These are phyloP conservation scores for Dicyrtoma fusca DNA, from an alignment of 2,888 invertebrate genomes.

Conservation along the genomic window DNA sequence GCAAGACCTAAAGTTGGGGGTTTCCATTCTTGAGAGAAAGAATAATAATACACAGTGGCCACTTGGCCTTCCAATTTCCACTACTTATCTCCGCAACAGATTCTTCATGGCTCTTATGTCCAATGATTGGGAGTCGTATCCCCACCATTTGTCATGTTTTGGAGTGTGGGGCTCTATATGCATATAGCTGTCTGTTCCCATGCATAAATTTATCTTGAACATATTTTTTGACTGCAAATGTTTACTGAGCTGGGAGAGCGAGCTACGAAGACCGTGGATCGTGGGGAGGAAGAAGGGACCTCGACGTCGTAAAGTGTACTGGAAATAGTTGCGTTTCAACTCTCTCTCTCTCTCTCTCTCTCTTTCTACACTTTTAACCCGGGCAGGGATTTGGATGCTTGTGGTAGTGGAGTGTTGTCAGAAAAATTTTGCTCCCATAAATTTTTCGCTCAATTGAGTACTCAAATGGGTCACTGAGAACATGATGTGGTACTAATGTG, in stretches of 20 bases:
- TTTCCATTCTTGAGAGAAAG: constrained; percentile 22
- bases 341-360: neutral
- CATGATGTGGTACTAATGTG: constrained; percentile 17
- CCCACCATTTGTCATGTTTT: neutral
- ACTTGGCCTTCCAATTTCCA: constrained; percentile 28
- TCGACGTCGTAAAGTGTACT: neutral
- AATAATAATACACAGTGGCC: constrained; percentile 31
- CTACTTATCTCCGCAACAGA: constrained; percentile 29
- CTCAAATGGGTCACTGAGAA: constrained; percentile 44
- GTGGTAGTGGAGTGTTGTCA: constrained; percentile 12
- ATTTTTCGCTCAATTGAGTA: constrained; percentile 47
- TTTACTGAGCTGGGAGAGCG: neutral
- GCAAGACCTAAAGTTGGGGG: neutral
- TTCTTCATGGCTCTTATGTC: constrained; percentile 8
- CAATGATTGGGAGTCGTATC: neutral
- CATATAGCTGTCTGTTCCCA: too few species aligned
- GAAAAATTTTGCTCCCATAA: constrained; percentile 32
- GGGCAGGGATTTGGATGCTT: constrained; percentile 27
- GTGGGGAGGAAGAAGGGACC: constrained; percentile 3
- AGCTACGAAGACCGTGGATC: constrained; percentile 1
- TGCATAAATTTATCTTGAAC: too few species aligned
- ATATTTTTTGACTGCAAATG: too few species aligned
- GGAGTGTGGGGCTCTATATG: neutral
- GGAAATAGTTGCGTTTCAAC: neutral
- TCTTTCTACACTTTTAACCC: constrained; percentile 6